These are phyloP conservation scores for Drosophila rhopaloa DNA, from an alignment of 1,140 invertebrate species.

Conservation along the genomic window DNA sequence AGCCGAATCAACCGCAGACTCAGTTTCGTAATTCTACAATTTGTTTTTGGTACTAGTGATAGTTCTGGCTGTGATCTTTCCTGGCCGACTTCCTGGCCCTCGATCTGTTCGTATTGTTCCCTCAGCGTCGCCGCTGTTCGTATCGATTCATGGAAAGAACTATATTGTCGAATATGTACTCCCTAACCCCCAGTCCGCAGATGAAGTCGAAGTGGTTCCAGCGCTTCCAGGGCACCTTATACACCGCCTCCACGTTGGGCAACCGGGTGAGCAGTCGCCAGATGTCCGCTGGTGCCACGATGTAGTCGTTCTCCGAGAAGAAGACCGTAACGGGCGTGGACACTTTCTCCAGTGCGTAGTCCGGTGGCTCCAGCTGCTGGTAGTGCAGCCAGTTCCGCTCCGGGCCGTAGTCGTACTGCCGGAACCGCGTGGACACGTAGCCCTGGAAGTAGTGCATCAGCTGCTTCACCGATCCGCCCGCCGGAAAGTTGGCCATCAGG, in stretches of 20 bases:
- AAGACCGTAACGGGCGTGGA: conserved; percentile 87
- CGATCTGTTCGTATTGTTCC: neutral
- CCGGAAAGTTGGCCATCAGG: conserved; percentile 85
- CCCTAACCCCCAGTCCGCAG: conserved; percentile 87
- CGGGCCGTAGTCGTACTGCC: conserved; percentile 85
- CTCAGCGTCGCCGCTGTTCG: conserved; percentile 56
- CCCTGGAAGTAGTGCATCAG: conserved; percentile 86
- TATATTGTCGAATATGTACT: conserved; percentile 86
- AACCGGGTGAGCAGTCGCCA: conserved; percentile 84
- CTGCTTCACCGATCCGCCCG: conserved; percentile 86
- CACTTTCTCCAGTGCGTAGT: conserved; percentile 87
- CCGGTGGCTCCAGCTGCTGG: conserved; percentile 85
- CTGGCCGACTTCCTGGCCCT: neutral
- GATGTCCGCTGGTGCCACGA: conserved; percentile 88
- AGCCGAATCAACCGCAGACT: conserved; percentile 33
- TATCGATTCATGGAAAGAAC: conserved; percentile 81
- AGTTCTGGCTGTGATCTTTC: conserved; percentile 50
- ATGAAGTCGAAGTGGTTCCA: conserved; percentile 92
- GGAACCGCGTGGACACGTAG: conserved; percentile 75
- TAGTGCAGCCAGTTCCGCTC: conserved; percentile 85
- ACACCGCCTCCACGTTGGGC: conserved; percentile 75
- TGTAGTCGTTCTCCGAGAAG: conserved; percentile 87
- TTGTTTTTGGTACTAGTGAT: conserved; percentile 75
- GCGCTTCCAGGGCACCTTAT: conserved; percentile 86
- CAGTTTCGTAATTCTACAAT: conserved; percentile 41